A percentile compares a stretch with the other conserved stretches of the same genome.
Evolutionary conservation across 2,888 invertebrate species (phyloP).

Genomic region (Chrysolina haemoptera): DNA sequence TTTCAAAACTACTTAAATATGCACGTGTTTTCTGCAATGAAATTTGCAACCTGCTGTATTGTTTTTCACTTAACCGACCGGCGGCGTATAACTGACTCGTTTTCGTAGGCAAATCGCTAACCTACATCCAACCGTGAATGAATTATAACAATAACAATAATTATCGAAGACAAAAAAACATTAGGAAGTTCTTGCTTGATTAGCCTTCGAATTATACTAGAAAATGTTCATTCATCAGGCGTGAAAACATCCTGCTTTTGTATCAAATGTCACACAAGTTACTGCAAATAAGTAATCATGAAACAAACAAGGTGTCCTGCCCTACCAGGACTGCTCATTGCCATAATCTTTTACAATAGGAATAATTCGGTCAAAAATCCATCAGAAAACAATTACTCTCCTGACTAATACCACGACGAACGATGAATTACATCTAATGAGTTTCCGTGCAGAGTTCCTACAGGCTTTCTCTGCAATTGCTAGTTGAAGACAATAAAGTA

Average conservation of each 20-base stretch:
- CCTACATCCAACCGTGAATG: not conserved
- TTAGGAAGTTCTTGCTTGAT: not conserved
- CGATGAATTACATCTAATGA: too few relatives aligned
- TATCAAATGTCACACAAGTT: not conserved
- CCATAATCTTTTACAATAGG: too few relatives aligned
- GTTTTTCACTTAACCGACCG: conserved; percentile 8
- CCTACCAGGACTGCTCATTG: too few relatives aligned
- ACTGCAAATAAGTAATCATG: too few relatives aligned
- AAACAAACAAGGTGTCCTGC: too few relatives aligned
- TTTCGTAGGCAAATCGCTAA: not conserved
- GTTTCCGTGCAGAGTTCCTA: too few relatives aligned
- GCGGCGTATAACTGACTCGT: not conserved
- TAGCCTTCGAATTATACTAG: not conserved
- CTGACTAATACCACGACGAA: too few relatives aligned
- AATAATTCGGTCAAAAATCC: too few relatives aligned
- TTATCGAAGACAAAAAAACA: not conserved
- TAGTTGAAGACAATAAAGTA: too few relatives aligned
- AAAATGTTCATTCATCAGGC: not conserved
- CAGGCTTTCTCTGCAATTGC: too few relatives aligned
- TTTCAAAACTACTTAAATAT: not conserved
- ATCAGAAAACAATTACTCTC: too few relatives aligned
- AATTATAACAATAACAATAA: not conserved
- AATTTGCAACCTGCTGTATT: not conserved
- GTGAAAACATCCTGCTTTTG: conserved; percentile 3
- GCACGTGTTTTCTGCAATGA: not conserved